Evolutionary conservation across 2,797 vertebrate genomes (phyloP).

Genomic region (Pseudomugil tenellus): DNA sequence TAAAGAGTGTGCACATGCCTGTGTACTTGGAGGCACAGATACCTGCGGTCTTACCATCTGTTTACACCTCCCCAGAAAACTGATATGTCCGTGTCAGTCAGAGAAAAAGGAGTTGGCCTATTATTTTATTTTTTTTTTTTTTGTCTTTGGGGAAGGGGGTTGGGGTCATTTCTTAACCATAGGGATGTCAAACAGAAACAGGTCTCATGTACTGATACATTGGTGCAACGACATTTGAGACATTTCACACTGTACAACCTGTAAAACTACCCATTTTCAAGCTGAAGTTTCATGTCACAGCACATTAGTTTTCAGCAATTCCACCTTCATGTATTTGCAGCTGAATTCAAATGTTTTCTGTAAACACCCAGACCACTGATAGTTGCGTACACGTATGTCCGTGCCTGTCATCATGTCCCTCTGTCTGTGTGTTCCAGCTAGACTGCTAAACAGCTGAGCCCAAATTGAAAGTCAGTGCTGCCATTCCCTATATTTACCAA

Average conservation of each 20-base stretch:
- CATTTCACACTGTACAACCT: constrained; percentile 45
- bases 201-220: constrained; percentile 62
- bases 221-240: constrained; percentile 60
- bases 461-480: constrained; percentile 76
- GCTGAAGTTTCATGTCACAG: constrained; percentile 50
- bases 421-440: constrained; percentile 64
- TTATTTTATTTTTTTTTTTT: not conserved
- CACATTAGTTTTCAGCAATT: constrained; percentile 55
- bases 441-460: constrained; percentile 80
- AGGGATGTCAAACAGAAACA: constrained; percentile 50
- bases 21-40: constrained; percentile 20
- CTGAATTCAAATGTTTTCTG: constrained; percentile 59
- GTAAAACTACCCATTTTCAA: constrained; percentile 70
- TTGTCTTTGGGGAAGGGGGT: too few species aligned
- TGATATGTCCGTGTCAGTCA: constrained; percentile 40
- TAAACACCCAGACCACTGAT: constrained; percentile 56
- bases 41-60: constrained; percentile 35
- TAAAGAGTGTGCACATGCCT: constrained; percentile 3
- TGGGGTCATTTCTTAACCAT: constrained; percentile 42
- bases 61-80: constrained; percentile 56
- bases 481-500: constrained; percentile 75
- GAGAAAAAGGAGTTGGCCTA: constrained; percentile 17
- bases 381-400: constrained; percentile 41
- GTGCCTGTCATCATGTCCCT: constrained; percentile 45
- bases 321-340: constrained; percentile 44